Conservation (phyloP, 2,797 vertebrate genomes). For the Helicolenus hilgendorfi region DNA sequence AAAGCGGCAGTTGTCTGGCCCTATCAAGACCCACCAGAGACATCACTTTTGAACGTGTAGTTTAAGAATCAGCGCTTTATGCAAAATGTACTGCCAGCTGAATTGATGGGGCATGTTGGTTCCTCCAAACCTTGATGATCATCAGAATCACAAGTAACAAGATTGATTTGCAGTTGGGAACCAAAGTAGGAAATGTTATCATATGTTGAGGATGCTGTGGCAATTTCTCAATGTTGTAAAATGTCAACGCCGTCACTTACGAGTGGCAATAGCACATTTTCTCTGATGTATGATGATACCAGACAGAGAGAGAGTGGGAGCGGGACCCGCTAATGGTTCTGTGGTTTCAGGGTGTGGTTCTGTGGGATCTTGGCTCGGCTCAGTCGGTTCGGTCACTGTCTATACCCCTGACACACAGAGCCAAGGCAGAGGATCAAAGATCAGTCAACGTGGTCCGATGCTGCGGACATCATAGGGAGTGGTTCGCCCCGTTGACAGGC, state of each 20-base stretch:
- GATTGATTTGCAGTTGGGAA: constrained; percentile 22
- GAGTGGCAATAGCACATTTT: constrained; percentile 28
- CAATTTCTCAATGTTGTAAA: constrained; percentile 24
- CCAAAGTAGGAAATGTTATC: constrained; percentile 13
- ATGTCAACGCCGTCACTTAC: constrained; percentile 42
- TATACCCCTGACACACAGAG: constrained; percentile 46
- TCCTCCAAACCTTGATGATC: constrained; percentile 16
- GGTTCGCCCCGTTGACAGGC: constrained; percentile 60
- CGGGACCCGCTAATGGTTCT: constrained; percentile 34
- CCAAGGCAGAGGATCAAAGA: constrained; percentile 67
- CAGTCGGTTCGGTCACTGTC: constrained; percentile 59
- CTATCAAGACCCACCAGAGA: constrained; percentile 30
- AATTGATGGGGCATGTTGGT: constrained; percentile 18
- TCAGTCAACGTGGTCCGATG: constrained; percentile 55
- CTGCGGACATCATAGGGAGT: constrained; percentile 70
- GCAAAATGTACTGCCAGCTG: constrained; percentile 11
- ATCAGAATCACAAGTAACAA: constrained; percentile 1
- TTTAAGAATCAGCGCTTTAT: background rate
- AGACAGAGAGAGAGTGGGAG: constrained; percentile 35
- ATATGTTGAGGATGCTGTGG: constrained; percentile 15
- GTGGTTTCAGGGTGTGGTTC: constrained; percentile 71
- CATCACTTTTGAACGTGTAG: constrained; percentile 20
- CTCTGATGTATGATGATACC: constrained; percentile 26
- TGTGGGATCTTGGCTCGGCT: constrained; percentile 59
- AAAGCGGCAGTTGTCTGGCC: constrained; percentile 2